Percentiles rank a stretch among this genome's conserved stretches.
Conservation (phyloP, 2,113 vertebrate species). For the Rhinogobius similis region DNA sequence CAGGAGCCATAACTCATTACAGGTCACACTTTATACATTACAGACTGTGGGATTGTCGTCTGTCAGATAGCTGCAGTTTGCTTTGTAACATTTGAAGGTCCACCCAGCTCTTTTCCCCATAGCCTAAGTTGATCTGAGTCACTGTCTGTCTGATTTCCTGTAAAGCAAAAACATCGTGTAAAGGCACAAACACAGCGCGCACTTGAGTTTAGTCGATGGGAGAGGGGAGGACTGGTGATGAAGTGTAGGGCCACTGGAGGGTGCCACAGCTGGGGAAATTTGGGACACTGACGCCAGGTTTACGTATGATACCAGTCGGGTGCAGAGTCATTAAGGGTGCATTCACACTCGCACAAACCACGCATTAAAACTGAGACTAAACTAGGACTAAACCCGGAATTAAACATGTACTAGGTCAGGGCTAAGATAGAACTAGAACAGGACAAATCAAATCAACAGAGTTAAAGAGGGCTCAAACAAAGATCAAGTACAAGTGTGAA, state of each 20-base stretch:
- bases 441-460: no score
- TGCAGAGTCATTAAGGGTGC: no score
- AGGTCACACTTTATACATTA: slow-evolving; percentile 17
- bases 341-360: no score
- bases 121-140: slow-evolving; percentile 41
- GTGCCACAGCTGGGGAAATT: slow-evolving; percentile 34
- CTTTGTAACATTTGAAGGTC: slow-evolving; percentile 27
- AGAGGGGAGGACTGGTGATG: slow-evolving; percentile 5
- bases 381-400: no score
- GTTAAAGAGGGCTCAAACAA: no score
- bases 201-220: slow-evolving; percentile 16
- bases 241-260: slow-evolving; percentile 24
- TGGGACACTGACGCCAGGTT: no score
- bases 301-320: no score
- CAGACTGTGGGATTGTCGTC: slow-evolving; percentile 25
- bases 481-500: no score
- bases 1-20: slow-evolving; percentile 23
- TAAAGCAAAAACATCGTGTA: slow-evolving; percentile 33
- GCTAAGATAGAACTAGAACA: no score
- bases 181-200: no score
- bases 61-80: slow-evolving; percentile 23
- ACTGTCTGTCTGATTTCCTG: slow-evolving; percentile 69
- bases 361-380: no score
- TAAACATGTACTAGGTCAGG: no score
- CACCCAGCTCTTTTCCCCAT: slow-evolving; percentile 44